Conservation (phyloP, 2,888 invertebrate genomes). For the Protophormia terraenovae region DNA sequence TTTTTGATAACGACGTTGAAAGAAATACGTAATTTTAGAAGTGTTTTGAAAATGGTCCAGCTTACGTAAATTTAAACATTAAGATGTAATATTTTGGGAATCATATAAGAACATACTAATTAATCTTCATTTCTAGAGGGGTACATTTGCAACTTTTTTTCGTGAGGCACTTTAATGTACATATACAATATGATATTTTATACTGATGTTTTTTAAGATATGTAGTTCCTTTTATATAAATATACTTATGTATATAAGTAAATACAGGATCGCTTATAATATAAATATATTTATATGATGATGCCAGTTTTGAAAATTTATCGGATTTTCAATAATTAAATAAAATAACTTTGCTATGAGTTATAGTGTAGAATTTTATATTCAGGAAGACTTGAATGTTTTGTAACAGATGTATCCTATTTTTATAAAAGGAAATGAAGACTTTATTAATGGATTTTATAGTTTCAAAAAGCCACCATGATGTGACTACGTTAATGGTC, state of each 20-base stretch:
- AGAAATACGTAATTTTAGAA: too few relatives aligned
- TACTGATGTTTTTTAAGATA: not conserved
- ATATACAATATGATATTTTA: constrained; percentile 27
- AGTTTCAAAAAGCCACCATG: not conserved
- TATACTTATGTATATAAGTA: not conserved
- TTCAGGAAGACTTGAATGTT: too few relatives aligned
- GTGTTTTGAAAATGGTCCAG: too few relatives aligned
- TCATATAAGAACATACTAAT: too few relatives aligned
- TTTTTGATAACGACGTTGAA: too few relatives aligned
- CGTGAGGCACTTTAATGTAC: too few relatives aligned
- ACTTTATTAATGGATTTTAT: not conserved
- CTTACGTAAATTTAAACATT: too few relatives aligned
- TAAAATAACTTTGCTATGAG: constrained; percentile 4
- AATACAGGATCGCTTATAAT: not conserved
- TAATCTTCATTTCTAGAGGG: too few relatives aligned
- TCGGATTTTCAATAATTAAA: constrained; percentile 4
- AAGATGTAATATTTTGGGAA: too few relatives aligned
- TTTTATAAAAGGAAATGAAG: not conserved
- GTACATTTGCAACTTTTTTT: too few relatives aligned
- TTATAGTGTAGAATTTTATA: not conserved
- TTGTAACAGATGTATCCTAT: too few relatives aligned
- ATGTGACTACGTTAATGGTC: not conserved
- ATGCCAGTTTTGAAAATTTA: not conserved
- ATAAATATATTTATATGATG: not conserved
- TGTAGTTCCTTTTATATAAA: too few relatives aligned